Conservation (phyloP, 2,113 vertebrate genomes). For the Ceyx melanurus region DNA sequence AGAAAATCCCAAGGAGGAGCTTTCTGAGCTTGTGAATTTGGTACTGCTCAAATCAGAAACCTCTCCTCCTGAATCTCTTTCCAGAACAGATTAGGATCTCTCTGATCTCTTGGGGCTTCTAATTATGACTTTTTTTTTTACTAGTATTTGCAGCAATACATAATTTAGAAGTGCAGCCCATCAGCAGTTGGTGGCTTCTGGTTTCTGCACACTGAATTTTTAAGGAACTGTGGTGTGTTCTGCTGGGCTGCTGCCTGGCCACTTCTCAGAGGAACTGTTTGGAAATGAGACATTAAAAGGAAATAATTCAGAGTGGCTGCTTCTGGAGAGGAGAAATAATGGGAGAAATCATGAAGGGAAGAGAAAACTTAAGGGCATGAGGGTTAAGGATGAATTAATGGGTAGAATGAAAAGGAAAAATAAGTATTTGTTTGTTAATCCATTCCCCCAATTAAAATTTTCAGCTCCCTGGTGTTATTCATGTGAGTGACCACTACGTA, state of each 20-base stretch:
- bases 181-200: background rate
- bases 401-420: background rate
- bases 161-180: background rate
- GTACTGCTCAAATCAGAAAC: background rate
- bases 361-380: background rate
- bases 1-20: background rate
- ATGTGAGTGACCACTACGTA: rapidly evolving
- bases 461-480: background rate
- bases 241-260: background rate
- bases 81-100: background rate
- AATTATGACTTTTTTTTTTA: background rate
- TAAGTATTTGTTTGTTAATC: background rate
- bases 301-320: background rate
- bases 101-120: background rate
- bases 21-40: background rate
- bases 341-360: slow-evolving; percentile 3
- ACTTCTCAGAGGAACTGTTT: background rate
- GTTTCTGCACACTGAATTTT: slow-evolving; percentile 19
- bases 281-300: background rate
- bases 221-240: background rate
- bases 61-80: background rate
- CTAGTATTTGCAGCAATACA: background rate
- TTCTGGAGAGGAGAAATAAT: slow-evolving; percentile 18
- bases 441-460: background rate
- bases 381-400: background rate